A percentile compares a stretch with the other conserved stretches of the same genome.
These are phyloP conservation scores for Carcinoscorpius rotundicauda DNA, from an alignment of 1,140 invertebrate species.

Conservation along the genomic window DNA sequence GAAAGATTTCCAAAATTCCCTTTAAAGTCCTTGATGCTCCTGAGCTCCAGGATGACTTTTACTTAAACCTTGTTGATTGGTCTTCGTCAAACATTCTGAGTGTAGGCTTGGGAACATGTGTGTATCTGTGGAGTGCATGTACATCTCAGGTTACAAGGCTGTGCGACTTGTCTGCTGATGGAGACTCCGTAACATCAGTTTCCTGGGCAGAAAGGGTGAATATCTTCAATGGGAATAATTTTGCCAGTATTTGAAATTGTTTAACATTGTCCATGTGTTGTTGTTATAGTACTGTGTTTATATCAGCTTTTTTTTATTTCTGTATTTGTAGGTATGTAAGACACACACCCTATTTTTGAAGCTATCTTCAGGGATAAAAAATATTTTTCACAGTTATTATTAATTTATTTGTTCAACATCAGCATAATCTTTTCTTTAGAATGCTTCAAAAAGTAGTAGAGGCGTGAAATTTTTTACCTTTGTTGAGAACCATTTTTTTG, in stretches of 20 bases:
- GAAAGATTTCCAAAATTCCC: slow-evolving; percentile 93
- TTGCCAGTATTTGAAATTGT: background rate
- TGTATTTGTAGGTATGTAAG: no score
- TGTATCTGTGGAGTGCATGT: slow-evolving; percentile 98
- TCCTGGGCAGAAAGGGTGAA: slow-evolving; percentile 88
- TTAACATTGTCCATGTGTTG: no score
- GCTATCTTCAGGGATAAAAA: no score
- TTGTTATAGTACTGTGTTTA: no score
- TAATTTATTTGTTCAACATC: no score
- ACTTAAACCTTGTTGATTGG: slow-evolving; percentile 98
- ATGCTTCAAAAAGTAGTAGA: no score
- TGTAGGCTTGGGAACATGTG: slow-evolving; percentile 95
- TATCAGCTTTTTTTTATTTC: no score
- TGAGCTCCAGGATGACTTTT: slow-evolving; percentile 98
- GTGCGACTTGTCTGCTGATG: slow-evolving; percentile 86
- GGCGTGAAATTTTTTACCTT: no score
- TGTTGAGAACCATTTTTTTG: no score
- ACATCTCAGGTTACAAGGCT: slow-evolving; percentile 73
- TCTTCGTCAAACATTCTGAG: slow-evolving; percentile 96
- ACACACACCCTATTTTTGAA: no score
- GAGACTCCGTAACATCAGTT: slow-evolving; percentile 94
- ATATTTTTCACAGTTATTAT: no score
- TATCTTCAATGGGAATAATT: background rate
- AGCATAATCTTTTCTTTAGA: no score
- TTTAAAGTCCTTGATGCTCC: slow-evolving; percentile 98